Base-by-base conservation (phyloP, 2,888 invertebrate genomes). In the Epiblema foenella region DNA sequence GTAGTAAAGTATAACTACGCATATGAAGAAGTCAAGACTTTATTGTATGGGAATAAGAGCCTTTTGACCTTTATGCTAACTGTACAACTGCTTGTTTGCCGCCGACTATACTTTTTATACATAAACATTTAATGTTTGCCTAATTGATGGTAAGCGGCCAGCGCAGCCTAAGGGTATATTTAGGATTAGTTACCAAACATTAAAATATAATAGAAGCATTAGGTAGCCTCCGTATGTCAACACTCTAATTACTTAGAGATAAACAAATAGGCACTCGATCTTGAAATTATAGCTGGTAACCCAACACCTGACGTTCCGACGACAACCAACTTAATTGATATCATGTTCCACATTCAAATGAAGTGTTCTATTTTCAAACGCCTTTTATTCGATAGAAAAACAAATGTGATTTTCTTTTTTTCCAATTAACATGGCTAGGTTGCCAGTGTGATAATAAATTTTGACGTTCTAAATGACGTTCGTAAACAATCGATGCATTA, bases 261-360 rank as follows among this genome's bases (percentile, higher is more conserved):
- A 64, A 70, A 64, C 60, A 60, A 68, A 37, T 72, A 60, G 60
- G 39, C 20, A 18, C 60, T 60, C 46, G 60, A n/a, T 62, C 73
- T 74, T 74, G 72, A 78, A 82, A 82, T 82, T 80, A 82, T 85
- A 84, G 81, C 83, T 81, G 76, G 89, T 78, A 88, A 91, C 78
- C 73, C 75, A 79, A 91, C 77, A 83, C 85, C 74, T 75, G 72
- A 75, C 78, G 59, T 68, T 73, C 75, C 74, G 87, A 79, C 83
- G 91, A 89, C 89, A 86, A 87, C 81, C 83, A 80, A 85, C 83
- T 87, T 91, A 90, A 91, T 90, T 90, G 89, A 89, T 91, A 90
- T 92, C 89, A 81, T 78, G 84, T 91, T 90, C 77, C 88, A 75
- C 77, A 77, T 83, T 82, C 80, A 77, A 83, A 83, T 81, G 79